Base-by-base conservation (phyloP, 1,140 invertebrate genomes). In the Melitaea cinxia region DNA sequence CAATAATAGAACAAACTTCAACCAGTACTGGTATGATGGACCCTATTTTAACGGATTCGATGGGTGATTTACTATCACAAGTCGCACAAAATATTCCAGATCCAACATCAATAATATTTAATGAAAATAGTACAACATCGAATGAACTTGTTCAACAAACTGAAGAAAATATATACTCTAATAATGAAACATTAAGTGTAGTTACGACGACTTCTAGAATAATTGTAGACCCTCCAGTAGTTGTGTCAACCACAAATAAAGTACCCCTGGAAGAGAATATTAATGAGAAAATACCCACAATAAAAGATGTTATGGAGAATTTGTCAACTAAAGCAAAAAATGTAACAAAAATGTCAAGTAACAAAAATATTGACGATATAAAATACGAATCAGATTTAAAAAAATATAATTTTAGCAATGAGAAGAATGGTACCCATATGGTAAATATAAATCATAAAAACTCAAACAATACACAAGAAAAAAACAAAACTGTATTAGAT, bases 31-130 rank as follows among this genome's bases (percentile, higher is more conserved):
- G 21, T 59, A 80, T 80, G 14, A 77, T 88, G 12, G 88, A 91
- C 73, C 73, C 78, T 50, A 78, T 88, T 71, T 70, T 91, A 60
- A 82, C 82, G n/a, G 85, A 82, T 61, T 89, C 88, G 0, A 88
- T 91, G 83, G 82, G 75, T 56, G 88, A 91, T 59, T 73, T 91
- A 64, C 12, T 89, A 26, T 88, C 83, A 6, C 88, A 91, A 74
- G 75, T 91, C 57, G 83, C 85, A 30, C 70, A 87, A 71, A 65
- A 73, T 61, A 66, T 49, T 24, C 61, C 73, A 6, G 17, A 65
- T 70, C 49, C 55, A 4, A 65, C 55, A 30, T 53, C 63, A 15
- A 35, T 65, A 23, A 10, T 10, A 33, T 10, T 33, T 33, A 7
- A 6, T 7, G 30, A 33, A 33, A 33, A 33, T 10, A 33, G 30